phyloP scores from a whole-genome alignment of 2,797 vertebrate genomes.

The Hemibagrus guttatus region DNA sequence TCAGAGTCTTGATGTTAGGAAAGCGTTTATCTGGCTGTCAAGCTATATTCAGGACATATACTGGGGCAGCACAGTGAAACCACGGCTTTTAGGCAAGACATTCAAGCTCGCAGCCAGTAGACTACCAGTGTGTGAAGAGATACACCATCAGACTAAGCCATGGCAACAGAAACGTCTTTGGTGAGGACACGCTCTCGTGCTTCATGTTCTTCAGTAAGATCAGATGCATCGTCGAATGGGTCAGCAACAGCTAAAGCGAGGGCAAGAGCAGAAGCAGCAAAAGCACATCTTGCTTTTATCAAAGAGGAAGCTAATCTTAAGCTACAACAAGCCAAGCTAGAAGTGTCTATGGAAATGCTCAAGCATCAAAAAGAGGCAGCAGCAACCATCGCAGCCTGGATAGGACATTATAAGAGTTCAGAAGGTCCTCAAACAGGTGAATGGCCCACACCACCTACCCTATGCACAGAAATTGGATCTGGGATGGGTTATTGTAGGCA shows the following conservation, averaged over 20 bases:
- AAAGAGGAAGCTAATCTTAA: background rate
- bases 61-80: too few relatives aligned
- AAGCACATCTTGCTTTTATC: background rate
- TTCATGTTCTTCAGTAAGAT: background rate
- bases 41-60: too few relatives aligned
- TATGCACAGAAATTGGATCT: background rate
- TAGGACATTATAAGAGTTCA: conserved; percentile 38
- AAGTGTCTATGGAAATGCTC: background rate
- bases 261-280: background rate
- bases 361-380: background rate
- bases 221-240: rapidly evolving
- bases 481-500: background rate
- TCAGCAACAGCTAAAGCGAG: background rate
- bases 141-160: too few relatives aligned
- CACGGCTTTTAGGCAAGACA: too few relatives aligned
- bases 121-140: too few relatives aligned
- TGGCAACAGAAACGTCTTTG: too few relatives aligned
- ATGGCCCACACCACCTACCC: conserved; percentile 8
- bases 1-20: too few relatives aligned
- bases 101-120: too few relatives aligned
- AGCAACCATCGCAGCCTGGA: conserved; percentile 23
- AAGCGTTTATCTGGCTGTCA: too few relatives aligned
- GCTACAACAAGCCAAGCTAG: too few relatives aligned
- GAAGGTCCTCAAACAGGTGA: conserved; percentile 39
- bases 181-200: background rate